These are phyloP conservation scores for Limosa lapponica DNA, from an alignment of 2,797 vertebrate species.

Conservation along the genomic window DNA sequence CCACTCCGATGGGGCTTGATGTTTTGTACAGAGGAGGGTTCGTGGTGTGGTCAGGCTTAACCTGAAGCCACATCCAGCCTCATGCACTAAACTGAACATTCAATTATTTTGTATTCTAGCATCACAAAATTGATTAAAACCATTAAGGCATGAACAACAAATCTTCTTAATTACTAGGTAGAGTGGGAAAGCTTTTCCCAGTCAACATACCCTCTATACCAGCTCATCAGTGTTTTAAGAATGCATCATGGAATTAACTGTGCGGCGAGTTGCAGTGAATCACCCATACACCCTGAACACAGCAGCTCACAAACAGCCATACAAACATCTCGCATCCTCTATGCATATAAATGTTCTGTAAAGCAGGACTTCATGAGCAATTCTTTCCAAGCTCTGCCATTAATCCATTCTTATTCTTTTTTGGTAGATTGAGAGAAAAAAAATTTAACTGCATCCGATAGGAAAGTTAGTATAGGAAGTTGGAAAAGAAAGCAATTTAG, in stretches of 20 bases:
- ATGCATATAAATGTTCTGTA: neutral
- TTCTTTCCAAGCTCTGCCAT: neutral
- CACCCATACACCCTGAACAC: neutral
- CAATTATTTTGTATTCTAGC: neutral
- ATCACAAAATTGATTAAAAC: slow-evolving; percentile 2
- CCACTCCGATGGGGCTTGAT: accelerated
- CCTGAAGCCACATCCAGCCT: neutral
- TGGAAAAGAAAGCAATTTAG: neutral
- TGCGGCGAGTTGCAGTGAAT: neutral
- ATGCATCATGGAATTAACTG: neutral
- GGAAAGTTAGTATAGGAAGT: neutral
- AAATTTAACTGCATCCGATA: neutral
- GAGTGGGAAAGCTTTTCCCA: neutral
- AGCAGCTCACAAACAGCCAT: neutral
- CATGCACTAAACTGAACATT: neutral
- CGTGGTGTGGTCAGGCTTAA: neutral
- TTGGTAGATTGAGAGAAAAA: neutral
- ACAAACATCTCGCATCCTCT: neutral
- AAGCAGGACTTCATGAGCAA: neutral
- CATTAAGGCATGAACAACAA: neutral
- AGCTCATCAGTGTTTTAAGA: neutral
- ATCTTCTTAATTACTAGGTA: neutral
- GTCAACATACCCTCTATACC: neutral
- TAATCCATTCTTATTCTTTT: neutral
- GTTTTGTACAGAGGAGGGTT: neutral